Percentiles rank a stretch among this genome's conserved stretches.
Evolutionary conservation across 2,113 vertebrate genomes (phyloP).

Genomic region (Muntiacus muntjak): DNA sequence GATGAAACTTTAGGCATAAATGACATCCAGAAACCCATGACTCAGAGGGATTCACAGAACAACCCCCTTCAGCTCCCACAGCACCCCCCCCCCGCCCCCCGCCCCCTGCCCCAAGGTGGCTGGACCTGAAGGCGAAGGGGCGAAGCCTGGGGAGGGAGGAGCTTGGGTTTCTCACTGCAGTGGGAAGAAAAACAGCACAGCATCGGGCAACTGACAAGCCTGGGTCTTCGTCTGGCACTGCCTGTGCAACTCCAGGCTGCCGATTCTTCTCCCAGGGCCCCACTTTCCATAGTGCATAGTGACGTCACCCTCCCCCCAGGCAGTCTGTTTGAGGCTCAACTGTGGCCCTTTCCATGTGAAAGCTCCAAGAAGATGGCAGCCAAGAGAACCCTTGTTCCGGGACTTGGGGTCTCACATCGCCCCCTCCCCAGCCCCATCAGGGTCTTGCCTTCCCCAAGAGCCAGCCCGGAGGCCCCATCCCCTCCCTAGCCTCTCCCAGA

Average conservation of each 20-base stretch:
- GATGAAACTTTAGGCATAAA: not conserved
- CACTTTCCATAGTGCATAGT: not conserved
- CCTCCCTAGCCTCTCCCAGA: rapidly evolving
- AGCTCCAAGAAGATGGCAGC: not conserved
- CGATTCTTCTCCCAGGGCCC: not conserved
- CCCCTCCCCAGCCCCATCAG: too few relatives aligned
- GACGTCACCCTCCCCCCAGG: not conserved
- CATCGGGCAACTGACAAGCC: not conserved
- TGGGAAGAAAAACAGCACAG: not conserved
- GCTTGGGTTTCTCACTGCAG: not conserved
- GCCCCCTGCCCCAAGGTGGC: rapidly evolving
- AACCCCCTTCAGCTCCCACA: not conserved
- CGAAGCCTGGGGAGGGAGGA: not conserved
- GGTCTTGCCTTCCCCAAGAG: not conserved
- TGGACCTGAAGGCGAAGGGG: not conserved
- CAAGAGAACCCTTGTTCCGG: not conserved
- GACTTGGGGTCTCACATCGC: too few relatives aligned
- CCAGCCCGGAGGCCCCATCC: too few relatives aligned
- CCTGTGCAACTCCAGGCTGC: too few relatives aligned
- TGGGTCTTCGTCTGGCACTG: not conserved
- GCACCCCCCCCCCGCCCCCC: not conserved
- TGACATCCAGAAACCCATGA: not conserved
- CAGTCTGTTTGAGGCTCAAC: not conserved
- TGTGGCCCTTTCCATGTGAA: not conserved
- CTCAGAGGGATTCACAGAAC: not conserved